Percentiles rank a stretch among this genome's conserved stretches.
These are phyloP conservation scores for Phyllotreta striolata DNA, from an alignment of 2,888 invertebrate species.

Conservation along the genomic window DNA sequence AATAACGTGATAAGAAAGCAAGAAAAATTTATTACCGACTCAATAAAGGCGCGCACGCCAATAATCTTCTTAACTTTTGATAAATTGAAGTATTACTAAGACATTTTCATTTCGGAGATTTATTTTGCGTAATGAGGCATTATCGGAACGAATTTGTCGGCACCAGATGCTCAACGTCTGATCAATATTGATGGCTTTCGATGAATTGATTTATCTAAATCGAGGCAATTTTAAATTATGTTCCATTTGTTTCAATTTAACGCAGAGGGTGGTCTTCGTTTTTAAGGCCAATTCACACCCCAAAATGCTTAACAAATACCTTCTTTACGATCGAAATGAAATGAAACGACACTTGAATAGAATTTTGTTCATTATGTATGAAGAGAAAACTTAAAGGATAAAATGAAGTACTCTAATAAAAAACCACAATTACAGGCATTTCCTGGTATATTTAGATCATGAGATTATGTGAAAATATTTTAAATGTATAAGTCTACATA, in stretches of 20 bases:
- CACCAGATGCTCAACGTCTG: constrained; percentile 28
- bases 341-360: too few species aligned
- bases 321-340: too few species aligned
- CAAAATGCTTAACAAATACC: too few species aligned
- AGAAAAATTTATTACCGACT: constrained; percentile 32
- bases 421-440: too few species aligned
- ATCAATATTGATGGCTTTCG: constrained; percentile 38
- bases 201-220: constrained; percentile 34
- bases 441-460: too few species aligned
- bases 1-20: constrained; percentile 34
- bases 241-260: constrained; percentile 14
- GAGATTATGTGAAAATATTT: too few species aligned
- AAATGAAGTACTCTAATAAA: too few species aligned
- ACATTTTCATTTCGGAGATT: constrained; percentile 47
- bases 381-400: too few species aligned
- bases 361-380: too few species aligned
- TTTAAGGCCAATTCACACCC: too few species aligned
- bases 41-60: constrained; percentile 32
- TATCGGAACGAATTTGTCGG: constrained; percentile 44
- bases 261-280: background rate
- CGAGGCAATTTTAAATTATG: constrained; percentile 13
- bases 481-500: too few species aligned
- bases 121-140: constrained; percentile 45
- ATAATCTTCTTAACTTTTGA: constrained; percentile 36
- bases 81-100: constrained; percentile 42